A percentile compares a stretch with the other conserved stretches of the same genome.
phyloP scores from a whole-genome alignment of 2,113 vertebrate genomes.

The Ageneiosus marmoratus region DNA sequence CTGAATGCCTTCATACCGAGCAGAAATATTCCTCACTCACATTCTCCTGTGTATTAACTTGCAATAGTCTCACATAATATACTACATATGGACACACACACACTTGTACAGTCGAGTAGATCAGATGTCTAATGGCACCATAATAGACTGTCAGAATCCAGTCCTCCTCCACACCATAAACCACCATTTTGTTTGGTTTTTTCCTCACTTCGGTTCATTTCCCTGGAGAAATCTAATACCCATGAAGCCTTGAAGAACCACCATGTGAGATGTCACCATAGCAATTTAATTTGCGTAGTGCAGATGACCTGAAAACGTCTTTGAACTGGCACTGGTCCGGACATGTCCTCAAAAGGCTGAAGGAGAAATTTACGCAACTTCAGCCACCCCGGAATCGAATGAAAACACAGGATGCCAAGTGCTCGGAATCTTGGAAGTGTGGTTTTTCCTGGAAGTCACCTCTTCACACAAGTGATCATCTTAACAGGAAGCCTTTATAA shows the following conservation, averaged over 20 bases:
- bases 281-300: conserved; percentile 60
- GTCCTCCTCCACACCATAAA: not conserved
- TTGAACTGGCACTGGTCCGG: conserved; percentile 4
- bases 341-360: conserved; percentile 5
- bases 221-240: conserved; percentile 48
- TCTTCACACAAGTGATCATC: not conserved
- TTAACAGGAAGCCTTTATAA: not conserved
- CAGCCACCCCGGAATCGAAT: conserved; percentile 9
- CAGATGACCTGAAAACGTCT: conserved; percentile 16
- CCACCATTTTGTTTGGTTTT: conserved; percentile 8
- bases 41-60: not conserved
- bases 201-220: conserved; percentile 26
- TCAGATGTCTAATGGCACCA: not conserved
- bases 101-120: not conserved
- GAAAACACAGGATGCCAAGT: not conserved
- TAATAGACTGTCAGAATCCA: not conserved
- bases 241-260: conserved; percentile 41
- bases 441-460: not conserved
- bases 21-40: not conserved
- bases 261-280: conserved; percentile 56
- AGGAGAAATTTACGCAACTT: not conserved
- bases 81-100: not conserved
- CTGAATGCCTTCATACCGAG: not conserved
- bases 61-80: not conserved
- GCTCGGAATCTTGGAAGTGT: not conserved